Base-by-base conservation (phyloP, 2,888 invertebrate species). In the Zeuzera pyrina region DNA sequence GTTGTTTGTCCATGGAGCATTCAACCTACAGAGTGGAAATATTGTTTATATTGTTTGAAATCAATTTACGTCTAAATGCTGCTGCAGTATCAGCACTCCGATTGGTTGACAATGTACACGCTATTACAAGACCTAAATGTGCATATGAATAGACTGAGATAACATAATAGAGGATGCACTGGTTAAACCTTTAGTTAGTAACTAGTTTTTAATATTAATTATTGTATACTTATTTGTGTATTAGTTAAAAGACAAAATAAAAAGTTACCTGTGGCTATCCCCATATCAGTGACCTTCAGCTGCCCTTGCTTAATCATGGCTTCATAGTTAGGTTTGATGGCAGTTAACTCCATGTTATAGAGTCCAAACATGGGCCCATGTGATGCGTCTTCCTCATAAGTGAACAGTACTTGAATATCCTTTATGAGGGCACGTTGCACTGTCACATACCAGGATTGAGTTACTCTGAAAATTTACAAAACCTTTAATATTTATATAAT, bases 261-360 rank as follows among this genome's bases (percentile, higher is more conserved):
- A 8, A 5, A 73, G 78, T 81, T 74, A 91, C 92, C 88, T 60
- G 93, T 92, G 50, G 92, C 91, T 36, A 93, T 88, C 2, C 94
- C 93, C 88, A 93, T 91, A 57, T 94, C 94, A 0, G 93, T 92
- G 33, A 93, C 88, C 65, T 92, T 91, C 6, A 94, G 71, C 42
- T 90, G 90, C 0, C 94, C 94, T 36, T 91, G 89, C 67, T 89
- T 92, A 41, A 93, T 91, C 93, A 94, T 93, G 2, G 91, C 91
- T 52, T 95, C 95, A 59, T 95, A 95, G 66, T 94, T 94, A 0
- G 95, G 95, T 61, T 91, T 92, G 39, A 95, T 93, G 41, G 87
- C 83, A 0, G 91, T 88, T 31, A 96, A 74, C 71, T 96, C 94
- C 30, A 87, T 79, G 40, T 88, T 88, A 31, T 89, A 76, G 1